Conservation (phyloP, 2,797 vertebrate genomes). For the Thaleichthys pacificus region DNA sequence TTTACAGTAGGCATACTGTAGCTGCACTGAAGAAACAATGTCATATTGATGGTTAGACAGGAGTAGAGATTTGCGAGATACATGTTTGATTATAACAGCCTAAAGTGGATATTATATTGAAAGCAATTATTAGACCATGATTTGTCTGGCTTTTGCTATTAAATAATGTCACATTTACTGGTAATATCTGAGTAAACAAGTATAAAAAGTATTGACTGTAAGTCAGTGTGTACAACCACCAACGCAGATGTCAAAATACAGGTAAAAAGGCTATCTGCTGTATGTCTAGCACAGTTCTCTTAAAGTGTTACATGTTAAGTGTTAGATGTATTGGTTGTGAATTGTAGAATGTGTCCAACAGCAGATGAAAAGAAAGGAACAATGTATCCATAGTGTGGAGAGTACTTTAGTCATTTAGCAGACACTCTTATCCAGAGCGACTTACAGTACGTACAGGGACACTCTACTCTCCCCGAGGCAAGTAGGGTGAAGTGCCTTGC, state of each 20-base stretch:
- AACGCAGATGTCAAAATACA: not conserved
- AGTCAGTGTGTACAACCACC: not conserved
- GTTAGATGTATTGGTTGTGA: not conserved
- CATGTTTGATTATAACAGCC: too few relatives aligned
- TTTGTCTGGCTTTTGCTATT: not conserved
- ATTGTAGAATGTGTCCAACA: not conserved
- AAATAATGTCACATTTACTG: too few relatives aligned
- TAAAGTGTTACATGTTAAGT: not conserved
- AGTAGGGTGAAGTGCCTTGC: too few relatives aligned
- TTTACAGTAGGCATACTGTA: not conserved
- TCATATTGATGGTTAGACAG: not conserved
- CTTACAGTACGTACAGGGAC: too few relatives aligned
- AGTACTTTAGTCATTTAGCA: not conserved
- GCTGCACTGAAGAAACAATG: not conserved
- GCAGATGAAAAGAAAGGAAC: not conserved
- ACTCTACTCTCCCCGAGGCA: too few relatives aligned
- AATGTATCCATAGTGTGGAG: not conserved
- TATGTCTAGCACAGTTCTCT: not conserved
- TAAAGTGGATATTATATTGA: too few relatives aligned
- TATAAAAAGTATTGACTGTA: not conserved
- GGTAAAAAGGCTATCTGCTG: not conserved
- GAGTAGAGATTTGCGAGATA: not conserved
- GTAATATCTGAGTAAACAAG: too few relatives aligned
- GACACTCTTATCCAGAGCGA: too few relatives aligned
- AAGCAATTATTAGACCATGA: not conserved